A percentile compares a stretch with the other conserved stretches of the same genome.
These are phyloP conservation scores for Siniperca undulata DNA, from an alignment of 2,797 vertebrate species.

Conservation along the genomic window DNA sequence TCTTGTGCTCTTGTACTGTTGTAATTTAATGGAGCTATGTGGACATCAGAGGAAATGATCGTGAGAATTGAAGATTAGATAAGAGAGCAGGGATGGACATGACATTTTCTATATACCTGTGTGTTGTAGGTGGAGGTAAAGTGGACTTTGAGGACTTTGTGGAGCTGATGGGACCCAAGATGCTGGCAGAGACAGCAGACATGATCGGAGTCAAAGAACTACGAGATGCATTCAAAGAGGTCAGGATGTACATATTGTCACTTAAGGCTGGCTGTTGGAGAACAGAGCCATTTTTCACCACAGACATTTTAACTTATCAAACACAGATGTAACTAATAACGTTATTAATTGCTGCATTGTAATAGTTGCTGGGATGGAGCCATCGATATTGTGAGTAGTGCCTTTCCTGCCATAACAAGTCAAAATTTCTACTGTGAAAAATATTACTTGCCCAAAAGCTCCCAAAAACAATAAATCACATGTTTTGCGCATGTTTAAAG, in stretches of 20 bases:
- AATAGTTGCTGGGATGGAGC: background rate
- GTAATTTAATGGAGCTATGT: background rate
- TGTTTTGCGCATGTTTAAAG: background rate
- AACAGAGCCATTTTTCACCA: background rate
- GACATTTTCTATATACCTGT: background rate
- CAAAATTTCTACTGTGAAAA: background rate
- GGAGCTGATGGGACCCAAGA: constrained; percentile 97
- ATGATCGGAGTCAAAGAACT: constrained; percentile 97
- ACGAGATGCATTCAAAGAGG: constrained; percentile 93
- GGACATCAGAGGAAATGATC: no score
- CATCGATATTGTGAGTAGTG: background rate
- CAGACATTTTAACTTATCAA: background rate
- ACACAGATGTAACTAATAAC: no score
- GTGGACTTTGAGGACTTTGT: constrained; percentile 97
- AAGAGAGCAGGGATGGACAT: background rate
- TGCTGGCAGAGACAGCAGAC: constrained; percentile 95
- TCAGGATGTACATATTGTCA: constrained; percentile 21
- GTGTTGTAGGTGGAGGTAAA: constrained; percentile 87
- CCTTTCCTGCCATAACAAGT: background rate
- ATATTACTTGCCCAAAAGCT: background rate
- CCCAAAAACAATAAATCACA: background rate
- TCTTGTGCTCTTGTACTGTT: background rate
- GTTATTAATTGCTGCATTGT: no score
- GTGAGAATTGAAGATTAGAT: background rate
- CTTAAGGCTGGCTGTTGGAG: background rate